These are phyloP conservation scores for Grus americana DNA, from an alignment of 2,113 vertebrate species.

Conservation along the genomic window DNA sequence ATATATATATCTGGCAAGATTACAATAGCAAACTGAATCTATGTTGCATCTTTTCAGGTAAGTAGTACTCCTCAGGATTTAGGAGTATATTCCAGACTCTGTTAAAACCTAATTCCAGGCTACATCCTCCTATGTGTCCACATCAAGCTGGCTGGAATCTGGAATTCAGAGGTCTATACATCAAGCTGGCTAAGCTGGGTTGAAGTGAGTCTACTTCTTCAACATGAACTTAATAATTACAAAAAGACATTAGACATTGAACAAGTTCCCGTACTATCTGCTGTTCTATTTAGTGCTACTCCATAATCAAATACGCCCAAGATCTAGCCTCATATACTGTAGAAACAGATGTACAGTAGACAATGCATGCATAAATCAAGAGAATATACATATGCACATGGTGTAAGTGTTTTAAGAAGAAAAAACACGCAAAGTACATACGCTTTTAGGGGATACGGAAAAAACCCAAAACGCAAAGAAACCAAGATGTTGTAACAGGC, in stretches of 20 bases:
- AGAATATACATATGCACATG: accelerated
- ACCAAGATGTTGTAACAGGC: accelerated
- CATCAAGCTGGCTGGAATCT: background rate
- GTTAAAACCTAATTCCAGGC: background rate
- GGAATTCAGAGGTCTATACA: background rate
- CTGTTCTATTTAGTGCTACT: background rate
- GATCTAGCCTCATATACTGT: background rate
- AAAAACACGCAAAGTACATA: background rate
- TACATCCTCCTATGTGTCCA: background rate
- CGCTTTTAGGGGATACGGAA: background rate
- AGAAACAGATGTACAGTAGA: background rate
- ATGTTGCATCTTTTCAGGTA: background rate
- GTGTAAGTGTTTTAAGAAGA: background rate
- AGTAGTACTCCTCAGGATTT: background rate
- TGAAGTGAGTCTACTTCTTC: background rate
- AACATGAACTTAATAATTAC: background rate
- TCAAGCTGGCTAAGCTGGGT: background rate
- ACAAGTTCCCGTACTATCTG: background rate
- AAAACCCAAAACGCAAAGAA: background rate
- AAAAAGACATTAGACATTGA: background rate
- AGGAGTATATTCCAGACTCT: background rate
- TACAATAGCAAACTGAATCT: background rate
- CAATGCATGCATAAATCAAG: background rate
- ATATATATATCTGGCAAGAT: background rate
- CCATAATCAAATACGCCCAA: background rate